Conservation (phyloP, 2,888 invertebrate species). For the Neoaliturus tenellus region DNA sequence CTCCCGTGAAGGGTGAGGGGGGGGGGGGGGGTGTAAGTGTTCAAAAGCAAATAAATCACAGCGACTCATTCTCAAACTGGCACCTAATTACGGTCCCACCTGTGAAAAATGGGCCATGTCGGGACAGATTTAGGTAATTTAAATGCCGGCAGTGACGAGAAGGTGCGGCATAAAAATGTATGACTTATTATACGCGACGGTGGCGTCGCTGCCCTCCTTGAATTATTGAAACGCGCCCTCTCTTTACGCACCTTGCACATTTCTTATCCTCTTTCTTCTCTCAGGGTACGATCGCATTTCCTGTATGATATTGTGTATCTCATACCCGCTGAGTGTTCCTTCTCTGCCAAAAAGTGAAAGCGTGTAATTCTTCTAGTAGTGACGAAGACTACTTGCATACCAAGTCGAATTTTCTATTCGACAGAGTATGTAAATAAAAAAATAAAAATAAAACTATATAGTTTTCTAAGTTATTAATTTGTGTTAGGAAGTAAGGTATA, state of each 20-base stretch:
- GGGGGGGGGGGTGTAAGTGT: background rate
- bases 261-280: slow-evolving; percentile 18
- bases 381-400: too few species aligned
- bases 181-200: slow-evolving; percentile 47
- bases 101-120: slow-evolving; percentile 45
- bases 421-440: too few species aligned
- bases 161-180: slow-evolving; percentile 32
- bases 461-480: too few species aligned
- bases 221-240: slow-evolving; percentile 51
- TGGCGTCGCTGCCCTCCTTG: slow-evolving; percentile 23
- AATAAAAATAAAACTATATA: too few species aligned
- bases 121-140: slow-evolving; percentile 44
- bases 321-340: too few species aligned
- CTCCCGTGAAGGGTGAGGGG: background rate
- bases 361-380: too few species aligned
- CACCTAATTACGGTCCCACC: slow-evolving; percentile 27
- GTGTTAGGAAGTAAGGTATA: too few species aligned
- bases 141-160: slow-evolving; percentile 22
- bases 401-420: too few species aligned
- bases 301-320: background rate
- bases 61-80: slow-evolving; percentile 22
- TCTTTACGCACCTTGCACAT: slow-evolving; percentile 35
- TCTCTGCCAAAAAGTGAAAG: too few species aligned
- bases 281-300: background rate
- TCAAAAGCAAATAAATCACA: slow-evolving; percentile 37